phyloP scores from a whole-genome alignment of 2,888 invertebrate genomes.

The Liopterus haemorrhoidalis region DNA sequence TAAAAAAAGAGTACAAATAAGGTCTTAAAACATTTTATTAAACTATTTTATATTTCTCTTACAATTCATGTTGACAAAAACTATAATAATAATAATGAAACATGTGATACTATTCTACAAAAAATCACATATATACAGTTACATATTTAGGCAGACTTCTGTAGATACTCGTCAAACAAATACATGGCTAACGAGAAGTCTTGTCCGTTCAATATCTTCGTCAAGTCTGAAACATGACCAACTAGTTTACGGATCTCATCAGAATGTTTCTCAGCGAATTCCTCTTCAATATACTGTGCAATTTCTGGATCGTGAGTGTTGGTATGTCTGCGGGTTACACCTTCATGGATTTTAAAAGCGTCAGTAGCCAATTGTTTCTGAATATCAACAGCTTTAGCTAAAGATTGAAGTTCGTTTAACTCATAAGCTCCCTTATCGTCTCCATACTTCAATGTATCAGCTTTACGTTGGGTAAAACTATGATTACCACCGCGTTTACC shows the following conservation, averaged over 20 bases:
- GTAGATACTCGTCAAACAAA: constrained; percentile 66
- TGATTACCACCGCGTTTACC: constrained; percentile 63
- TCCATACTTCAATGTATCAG: constrained; percentile 40
- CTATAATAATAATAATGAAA: not conserved
- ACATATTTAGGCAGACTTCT: no score
- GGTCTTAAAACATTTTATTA: no score
- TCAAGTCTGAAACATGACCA: constrained; percentile 68
- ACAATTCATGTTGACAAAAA: no score
- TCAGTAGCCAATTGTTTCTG: constrained; percentile 65
- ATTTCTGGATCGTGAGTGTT: constrained; percentile 63
- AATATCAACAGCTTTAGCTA: constrained; percentile 69
- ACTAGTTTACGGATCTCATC: constrained; percentile 62
- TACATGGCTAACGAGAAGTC: constrained; percentile 63
- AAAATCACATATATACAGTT: constrained; percentile 22
- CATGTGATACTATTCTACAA: constrained; percentile 6
- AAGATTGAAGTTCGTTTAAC: constrained; percentile 61
- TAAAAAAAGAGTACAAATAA: no score
- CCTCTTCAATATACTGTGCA: constrained; percentile 69
- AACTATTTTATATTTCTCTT: no score
- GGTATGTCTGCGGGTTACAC: constrained; percentile 53
- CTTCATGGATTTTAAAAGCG: constrained; percentile 62
- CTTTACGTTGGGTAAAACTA: constrained; percentile 47
- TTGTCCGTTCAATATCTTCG: constrained; percentile 54
- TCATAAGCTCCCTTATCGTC: constrained; percentile 51
- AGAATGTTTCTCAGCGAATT: constrained; percentile 66